These are phyloP conservation scores for Cladorhizidae sp. DNA, from an alignment of 37 sponge, comb jelly and placozoan genomes.

Conservation along the genomic window DNA sequence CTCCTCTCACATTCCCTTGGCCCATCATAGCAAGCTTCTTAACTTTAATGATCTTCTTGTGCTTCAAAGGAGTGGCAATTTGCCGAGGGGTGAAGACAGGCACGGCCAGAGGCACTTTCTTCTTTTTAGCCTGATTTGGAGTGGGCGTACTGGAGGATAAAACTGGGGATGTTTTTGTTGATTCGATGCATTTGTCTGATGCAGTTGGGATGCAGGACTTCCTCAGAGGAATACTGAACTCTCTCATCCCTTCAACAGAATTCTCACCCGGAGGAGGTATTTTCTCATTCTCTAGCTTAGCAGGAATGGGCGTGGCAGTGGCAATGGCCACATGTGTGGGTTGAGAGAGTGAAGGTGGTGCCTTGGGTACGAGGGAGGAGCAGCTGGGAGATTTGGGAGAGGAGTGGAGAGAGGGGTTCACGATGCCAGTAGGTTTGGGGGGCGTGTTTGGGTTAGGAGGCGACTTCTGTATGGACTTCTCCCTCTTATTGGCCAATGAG, in stretches of 20 bases:
- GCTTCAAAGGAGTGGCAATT: conserved; percentile 13
- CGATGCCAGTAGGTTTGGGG: conserved; percentile 71
- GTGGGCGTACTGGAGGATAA: not conserved
- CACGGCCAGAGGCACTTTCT: not conserved
- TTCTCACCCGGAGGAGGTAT: not conserved
- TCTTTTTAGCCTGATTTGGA: not conserved
- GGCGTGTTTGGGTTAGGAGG: conserved; percentile 35
- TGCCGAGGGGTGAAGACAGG: conserved; percentile 25
- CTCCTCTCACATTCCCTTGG: not conserved
- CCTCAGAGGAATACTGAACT: conserved; percentile 33
- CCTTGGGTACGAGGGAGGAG: not conserved
- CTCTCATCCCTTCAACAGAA: not conserved
- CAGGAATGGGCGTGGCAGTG: not conserved
- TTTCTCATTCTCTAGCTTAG: not conserved
- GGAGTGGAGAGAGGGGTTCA: conserved; percentile 55
- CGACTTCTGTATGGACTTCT: conserved; percentile 20
- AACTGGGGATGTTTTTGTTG: not conserved
- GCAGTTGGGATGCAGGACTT: conserved; percentile 3
- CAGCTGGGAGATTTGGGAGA: not conserved
- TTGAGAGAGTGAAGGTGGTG: too few species aligned
- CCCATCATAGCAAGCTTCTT: not conserved
- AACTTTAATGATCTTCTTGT: conserved; percentile 1
- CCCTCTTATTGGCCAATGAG: not conserved
- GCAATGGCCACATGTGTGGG: too few species aligned
- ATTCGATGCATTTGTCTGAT: not conserved